Percentiles rank a stretch among this genome's conserved stretches.
Conservation (phyloP, 2,888 invertebrate genomes). For the Synanthedon tipuliformis region DNA sequence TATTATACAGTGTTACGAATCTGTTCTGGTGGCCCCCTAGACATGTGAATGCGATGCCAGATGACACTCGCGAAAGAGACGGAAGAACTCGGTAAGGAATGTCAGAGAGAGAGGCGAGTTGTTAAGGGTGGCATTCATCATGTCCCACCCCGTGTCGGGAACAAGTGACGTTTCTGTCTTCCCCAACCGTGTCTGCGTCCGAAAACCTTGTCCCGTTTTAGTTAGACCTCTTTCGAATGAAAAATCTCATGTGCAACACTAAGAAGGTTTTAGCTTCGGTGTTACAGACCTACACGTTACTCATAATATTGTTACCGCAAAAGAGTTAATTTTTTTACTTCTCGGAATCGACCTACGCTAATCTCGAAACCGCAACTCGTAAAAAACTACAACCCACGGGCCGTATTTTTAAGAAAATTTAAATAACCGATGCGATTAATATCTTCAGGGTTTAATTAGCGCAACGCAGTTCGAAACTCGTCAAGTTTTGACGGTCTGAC, state of each 20-base stretch:
- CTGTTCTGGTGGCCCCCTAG: conserved; percentile 56
- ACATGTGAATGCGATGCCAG: conserved; percentile 53
- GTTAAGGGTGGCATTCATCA: conserved; percentile 56
- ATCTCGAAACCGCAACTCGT: conserved; percentile 53
- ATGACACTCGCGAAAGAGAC: conserved; percentile 41
- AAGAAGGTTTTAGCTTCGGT: not conserved
- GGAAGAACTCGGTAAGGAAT: conserved; percentile 16
- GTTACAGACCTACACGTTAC: conserved; percentile 20
- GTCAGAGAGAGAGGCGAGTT: conserved; percentile 31
- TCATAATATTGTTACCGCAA: conserved; percentile 29
- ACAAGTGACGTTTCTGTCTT: conserved; percentile 59
- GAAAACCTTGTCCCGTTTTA: conserved; percentile 10
- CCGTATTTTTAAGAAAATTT: conserved; percentile 40
- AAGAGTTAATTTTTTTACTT: conserved; percentile 46
- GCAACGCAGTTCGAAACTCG: conserved; percentile 44
- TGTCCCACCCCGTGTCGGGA: conserved; percentile 61
- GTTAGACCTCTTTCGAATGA: not conserved
- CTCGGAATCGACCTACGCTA: conserved; percentile 53
- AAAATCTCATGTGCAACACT: not conserved
- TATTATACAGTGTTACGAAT: conserved; percentile 66
- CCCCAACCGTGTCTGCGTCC: conserved; percentile 50
- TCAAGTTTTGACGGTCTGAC: conserved; percentile 46
- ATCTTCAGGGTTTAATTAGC: conserved; percentile 50
- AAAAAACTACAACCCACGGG: conserved; percentile 48
- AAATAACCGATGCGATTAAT: conserved; percentile 61